Evolutionary conservation across 2,113 vertebrate species (phyloP).

Genomic region (Prochilodus magdalenae): DNA sequence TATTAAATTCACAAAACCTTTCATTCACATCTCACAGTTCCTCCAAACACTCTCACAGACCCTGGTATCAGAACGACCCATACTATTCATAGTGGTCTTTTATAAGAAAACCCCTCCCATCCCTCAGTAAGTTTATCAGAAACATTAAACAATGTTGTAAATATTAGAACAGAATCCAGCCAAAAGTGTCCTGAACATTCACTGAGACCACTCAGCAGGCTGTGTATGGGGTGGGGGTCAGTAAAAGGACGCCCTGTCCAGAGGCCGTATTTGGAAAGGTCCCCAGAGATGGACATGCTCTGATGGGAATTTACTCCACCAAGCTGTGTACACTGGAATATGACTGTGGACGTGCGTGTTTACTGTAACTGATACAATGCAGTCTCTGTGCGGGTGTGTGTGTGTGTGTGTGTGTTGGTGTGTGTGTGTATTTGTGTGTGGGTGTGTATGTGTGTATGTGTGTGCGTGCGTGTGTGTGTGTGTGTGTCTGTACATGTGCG

Average conservation of each 20-base stretch:
- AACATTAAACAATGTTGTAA: neutral
- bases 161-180: neutral
- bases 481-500: too few relatives aligned
- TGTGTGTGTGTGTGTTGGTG: neutral
- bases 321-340: neutral
- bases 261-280: slow-evolving; percentile 14
- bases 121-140: neutral
- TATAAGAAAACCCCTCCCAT: too few relatives aligned
- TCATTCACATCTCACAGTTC: too few relatives aligned
- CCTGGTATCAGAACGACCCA: too few relatives aligned
- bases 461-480: too few relatives aligned
- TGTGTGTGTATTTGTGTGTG: too few relatives aligned
- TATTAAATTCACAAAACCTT: too few relatives aligned
- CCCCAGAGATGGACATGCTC: neutral
- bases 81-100: too few relatives aligned
- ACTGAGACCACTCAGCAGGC: neutral
- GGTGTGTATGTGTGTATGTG: too few relatives aligned
- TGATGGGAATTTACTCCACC: neutral
- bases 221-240: neutral
- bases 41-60: too few relatives aligned
- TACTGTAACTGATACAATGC: neutral
- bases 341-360: neutral
- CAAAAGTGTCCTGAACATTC: neutral
- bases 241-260: slow-evolving; percentile 1
- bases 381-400: neutral